These are phyloP conservation scores for Chrysopa pallens DNA, from an alignment of 1,140 invertebrate genomes.

Conservation along the genomic window DNA sequence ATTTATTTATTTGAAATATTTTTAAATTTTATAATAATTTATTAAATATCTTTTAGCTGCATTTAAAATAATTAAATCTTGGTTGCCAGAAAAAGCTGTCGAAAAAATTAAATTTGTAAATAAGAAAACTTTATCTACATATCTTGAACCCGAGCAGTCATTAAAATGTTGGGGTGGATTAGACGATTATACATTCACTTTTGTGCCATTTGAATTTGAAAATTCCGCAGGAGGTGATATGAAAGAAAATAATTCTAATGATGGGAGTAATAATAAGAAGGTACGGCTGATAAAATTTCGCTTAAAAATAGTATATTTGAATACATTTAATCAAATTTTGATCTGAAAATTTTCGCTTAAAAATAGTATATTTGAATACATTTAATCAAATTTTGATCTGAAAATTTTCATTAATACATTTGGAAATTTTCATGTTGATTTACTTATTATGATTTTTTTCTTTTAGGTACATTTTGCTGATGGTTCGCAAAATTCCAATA, in stretches of 20 bases:
- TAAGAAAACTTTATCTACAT: slow-evolving; percentile 58
- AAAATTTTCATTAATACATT: too few species aligned
- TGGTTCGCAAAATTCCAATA: slow-evolving; percentile 30
- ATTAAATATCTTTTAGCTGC: slow-evolving; percentile 42
- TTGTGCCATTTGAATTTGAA: slow-evolving; percentile 26
- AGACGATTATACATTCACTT: slow-evolving; percentile 55
- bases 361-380: too few species aligned
- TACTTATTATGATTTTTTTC: too few species aligned
- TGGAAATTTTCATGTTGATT: too few species aligned
- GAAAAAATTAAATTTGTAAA: slow-evolving; percentile 79
- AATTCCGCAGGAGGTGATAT: too few species aligned
- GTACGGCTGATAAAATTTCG: slow-evolving; percentile 17
- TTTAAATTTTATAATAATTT: slow-evolving; percentile 1
- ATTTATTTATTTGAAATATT: neutral
- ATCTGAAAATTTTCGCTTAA: too few species aligned
- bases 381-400: too few species aligned
- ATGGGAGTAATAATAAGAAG: slow-evolving; percentile 27
- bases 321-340: too few species aligned
- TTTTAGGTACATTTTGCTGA: slow-evolving; percentile 36
- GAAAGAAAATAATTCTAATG: slow-evolving; percentile 24
- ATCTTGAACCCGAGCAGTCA: slow-evolving; percentile 53
- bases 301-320: neutral
- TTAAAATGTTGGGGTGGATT: slow-evolving; percentile 69
- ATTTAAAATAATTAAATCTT: slow-evolving; percentile 81
- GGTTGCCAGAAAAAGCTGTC: slow-evolving; percentile 74